A percentile compares a stretch with the other conserved stretches of the same genome.
Evolutionary conservation across 2,797 vertebrate genomes (phyloP).

Genomic region (Gallinago solitaria): DNA sequence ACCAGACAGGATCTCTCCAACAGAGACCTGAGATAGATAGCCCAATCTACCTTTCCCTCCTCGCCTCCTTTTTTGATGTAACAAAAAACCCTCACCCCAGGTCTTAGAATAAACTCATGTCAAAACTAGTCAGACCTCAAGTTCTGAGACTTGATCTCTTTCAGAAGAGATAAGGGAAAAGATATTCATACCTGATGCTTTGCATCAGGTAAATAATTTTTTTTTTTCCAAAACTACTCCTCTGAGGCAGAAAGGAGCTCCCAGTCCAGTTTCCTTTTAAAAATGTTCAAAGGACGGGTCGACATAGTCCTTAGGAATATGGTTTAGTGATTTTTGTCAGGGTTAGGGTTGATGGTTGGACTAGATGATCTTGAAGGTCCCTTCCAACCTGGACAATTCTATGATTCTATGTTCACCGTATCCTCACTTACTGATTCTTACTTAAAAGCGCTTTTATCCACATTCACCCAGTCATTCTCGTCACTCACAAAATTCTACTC

Average conservation of each 20-base stretch:
- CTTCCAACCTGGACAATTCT: no score
- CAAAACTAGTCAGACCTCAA: neutral
- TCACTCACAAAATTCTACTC: neutral
- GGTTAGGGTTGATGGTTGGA: no score
- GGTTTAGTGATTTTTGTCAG: no score
- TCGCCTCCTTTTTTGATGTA: neutral
- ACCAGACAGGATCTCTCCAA: neutral
- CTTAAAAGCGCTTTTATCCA: neutral
- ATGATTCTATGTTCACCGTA: neutral
- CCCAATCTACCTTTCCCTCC: neutral
- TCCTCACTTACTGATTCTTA: neutral
- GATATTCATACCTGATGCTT: neutral
- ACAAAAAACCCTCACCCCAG: neutral
- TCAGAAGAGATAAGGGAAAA: neutral
- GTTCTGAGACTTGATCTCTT: neutral
- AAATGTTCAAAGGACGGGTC: neutral
- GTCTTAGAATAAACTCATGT: neutral
- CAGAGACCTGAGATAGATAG: neutral
- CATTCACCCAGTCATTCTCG: neutral
- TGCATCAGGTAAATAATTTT: neutral
- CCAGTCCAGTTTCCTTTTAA: neutral
- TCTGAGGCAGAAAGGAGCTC: neutral
- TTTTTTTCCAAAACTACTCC: neutral
- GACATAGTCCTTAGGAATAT: no score
- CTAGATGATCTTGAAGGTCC: no score